Conservation (phyloP, 2,113 vertebrate genomes). For the Anas platyrhynchos region DNA sequence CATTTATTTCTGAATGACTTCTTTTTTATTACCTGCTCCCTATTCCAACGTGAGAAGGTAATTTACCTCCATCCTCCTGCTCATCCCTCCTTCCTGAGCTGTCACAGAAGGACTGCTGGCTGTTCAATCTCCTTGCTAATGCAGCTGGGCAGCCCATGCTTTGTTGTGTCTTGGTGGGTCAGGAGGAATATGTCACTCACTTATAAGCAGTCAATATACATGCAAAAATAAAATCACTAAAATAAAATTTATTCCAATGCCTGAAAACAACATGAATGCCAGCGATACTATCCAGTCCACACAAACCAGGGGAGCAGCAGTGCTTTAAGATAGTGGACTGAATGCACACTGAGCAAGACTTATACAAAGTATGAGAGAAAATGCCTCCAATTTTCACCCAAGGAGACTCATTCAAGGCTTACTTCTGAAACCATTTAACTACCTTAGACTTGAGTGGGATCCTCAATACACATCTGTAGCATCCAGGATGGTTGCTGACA, state of each 20-base stretch:
- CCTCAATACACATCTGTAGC: background rate
- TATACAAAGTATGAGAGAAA: fast-evolving
- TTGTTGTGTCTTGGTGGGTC: background rate
- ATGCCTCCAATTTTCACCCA: background rate
- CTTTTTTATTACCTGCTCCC: background rate
- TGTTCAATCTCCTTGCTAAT: background rate
- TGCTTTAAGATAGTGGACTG: background rate
- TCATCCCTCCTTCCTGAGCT: background rate
- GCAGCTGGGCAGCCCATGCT: background rate
- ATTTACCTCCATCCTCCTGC: background rate
- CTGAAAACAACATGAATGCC: background rate
- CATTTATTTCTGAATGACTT: background rate
- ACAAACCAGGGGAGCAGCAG: background rate
- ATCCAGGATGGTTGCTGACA: background rate
- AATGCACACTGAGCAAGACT: background rate
- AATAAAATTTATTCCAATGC: background rate
- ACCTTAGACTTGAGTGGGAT: background rate
- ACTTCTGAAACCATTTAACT: background rate
- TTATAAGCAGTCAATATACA: background rate
- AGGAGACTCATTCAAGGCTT: fast-evolving
- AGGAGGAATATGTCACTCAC: background rate
- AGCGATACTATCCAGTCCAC: background rate
- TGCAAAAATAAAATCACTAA: background rate
- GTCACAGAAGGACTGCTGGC: background rate
- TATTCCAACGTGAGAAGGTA: background rate